phyloP scores from a whole-genome alignment of 2,888 invertebrate genomes.

The Erpobdella octoculata region DNA sequence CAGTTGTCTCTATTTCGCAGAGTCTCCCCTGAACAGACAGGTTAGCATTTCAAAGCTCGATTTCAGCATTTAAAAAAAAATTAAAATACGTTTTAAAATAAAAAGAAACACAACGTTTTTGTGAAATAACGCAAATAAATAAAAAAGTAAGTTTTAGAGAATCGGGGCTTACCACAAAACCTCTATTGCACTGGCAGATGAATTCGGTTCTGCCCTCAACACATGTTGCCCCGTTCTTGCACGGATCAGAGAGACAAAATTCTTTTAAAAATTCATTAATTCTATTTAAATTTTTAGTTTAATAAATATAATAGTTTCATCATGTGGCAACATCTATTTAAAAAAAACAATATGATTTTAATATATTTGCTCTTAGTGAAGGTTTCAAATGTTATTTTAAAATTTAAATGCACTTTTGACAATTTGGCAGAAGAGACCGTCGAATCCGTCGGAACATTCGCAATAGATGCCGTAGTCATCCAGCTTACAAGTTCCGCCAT shows the following conservation, averaged over 20 bases:
- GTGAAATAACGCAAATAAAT: too few relatives aligned
- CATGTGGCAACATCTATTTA: too few relatives aligned
- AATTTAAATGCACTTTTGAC: not conserved
- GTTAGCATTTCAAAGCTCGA: too few relatives aligned
- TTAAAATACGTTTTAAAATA: too few relatives aligned
- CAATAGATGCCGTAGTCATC: slow-evolving; percentile 7
- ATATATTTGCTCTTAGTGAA: too few relatives aligned
- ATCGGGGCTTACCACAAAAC: slow-evolving; percentile 33
- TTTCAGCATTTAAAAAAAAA: too few relatives aligned
- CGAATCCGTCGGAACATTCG: slow-evolving; percentile 6
- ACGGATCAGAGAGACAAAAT: slow-evolving; percentile 33
- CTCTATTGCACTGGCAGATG: slow-evolving; percentile 36
- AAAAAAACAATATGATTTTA: too few relatives aligned
- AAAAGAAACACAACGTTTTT: too few relatives aligned
- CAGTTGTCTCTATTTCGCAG: not conserved
- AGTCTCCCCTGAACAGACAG: slow-evolving; percentile 1
- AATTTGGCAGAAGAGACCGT: slow-evolving; percentile 16
- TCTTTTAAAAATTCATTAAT: not conserved
- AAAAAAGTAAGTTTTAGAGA: too few relatives aligned
- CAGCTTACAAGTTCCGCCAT: slow-evolving; percentile 28
- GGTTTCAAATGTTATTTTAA: not conserved
- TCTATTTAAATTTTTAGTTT: too few relatives aligned
- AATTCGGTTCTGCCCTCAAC: slow-evolving; percentile 34
- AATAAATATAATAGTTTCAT: not conserved
- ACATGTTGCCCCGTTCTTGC: slow-evolving; percentile 36